Evolutionary conservation across 1,140 invertebrate genomes (phyloP).

Genomic region (Lordiphosa stackelbergi): DNA sequence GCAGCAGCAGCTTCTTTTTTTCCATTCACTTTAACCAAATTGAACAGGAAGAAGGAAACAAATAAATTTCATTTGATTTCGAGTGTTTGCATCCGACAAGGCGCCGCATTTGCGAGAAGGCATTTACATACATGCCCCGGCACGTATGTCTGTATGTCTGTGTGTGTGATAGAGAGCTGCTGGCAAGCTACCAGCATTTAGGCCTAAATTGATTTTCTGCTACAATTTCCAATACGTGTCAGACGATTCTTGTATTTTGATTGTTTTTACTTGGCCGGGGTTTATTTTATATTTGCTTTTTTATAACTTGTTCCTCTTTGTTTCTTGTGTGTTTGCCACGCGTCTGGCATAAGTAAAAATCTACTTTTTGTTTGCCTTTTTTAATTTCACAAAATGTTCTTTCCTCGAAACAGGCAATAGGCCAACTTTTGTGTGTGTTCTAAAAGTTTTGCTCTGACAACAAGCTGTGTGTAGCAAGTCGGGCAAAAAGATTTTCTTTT

Average conservation of each 20-base stretch:
- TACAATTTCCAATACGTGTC: conserved; percentile 49
- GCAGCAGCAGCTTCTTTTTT: not conserved
- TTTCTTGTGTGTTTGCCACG: conserved; percentile 36
- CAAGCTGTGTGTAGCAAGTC: too few species aligned
- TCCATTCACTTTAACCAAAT: conserved; percentile 49
- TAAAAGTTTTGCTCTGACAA: too few species aligned
- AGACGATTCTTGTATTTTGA: conserved; percentile 47
- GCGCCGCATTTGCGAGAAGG: conserved; percentile 19
- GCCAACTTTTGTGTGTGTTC: conserved; percentile 43
- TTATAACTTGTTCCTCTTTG: conserved; percentile 39
- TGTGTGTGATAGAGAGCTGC: conserved; percentile 3
- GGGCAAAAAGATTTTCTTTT: conserved; percentile 13
- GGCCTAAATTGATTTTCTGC: conserved; percentile 67
- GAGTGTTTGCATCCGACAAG: conserved; percentile 56
- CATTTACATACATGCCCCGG: conserved; percentile 42
- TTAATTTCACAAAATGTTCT: conserved; percentile 45
- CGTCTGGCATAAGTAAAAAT: conserved; percentile 61
- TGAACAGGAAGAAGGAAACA: conserved; percentile 47
- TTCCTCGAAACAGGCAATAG: conserved; percentile 27
- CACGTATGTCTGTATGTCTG: conserved; percentile 13
- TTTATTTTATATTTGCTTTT: conserved; percentile 13
- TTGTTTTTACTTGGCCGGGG: conserved; percentile 32
- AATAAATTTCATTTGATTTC: conserved; percentile 69
- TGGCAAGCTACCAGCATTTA: conserved; percentile 48
- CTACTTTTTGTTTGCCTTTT: conserved; percentile 17